Evolutionary conservation across 92 coral and sea anemone genomes (phyloP).

Genomic region (Palythoa grandis): DNA sequence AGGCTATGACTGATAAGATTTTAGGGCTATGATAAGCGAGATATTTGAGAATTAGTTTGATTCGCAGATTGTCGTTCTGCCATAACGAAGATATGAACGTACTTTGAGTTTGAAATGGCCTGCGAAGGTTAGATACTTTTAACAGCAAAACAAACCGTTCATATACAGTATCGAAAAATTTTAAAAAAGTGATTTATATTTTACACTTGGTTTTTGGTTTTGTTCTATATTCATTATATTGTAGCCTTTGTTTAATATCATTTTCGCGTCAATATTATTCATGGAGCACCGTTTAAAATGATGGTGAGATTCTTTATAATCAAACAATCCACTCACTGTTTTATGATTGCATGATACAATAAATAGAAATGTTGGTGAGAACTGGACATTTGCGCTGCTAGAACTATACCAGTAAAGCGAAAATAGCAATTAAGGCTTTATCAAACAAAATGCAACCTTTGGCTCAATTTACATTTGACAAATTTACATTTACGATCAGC

Average conservation of each 20-base stretch:
- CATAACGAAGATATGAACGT: background rate
- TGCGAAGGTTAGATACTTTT: background rate
- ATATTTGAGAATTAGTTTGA: conserved; percentile 14
- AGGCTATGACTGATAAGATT: conserved; percentile 5
- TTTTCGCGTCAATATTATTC: no score
- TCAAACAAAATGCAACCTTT: conserved; percentile 14
- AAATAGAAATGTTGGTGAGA: background rate
- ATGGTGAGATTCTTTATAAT: background rate
- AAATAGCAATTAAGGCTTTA: conserved; percentile 5
- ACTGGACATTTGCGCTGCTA: conserved; percentile 3
- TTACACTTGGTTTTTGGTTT: no score
- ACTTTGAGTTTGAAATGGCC: background rate
- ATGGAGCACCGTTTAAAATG: no score
- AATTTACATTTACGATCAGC: conserved; percentile 20
- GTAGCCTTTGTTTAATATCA: no score
- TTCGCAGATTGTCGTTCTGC: background rate
- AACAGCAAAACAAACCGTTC: background rate
- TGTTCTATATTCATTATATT: no score
- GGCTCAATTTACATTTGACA: conserved; percentile 13
- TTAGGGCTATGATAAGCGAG: conserved; percentile 15
- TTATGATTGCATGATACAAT: background rate
- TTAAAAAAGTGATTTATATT: no score
- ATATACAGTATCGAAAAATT: background rate
- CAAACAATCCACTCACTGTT: background rate
- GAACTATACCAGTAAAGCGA: background rate